These are phyloP conservation scores for Malthinus flaveolus DNA, from an alignment of 2,888 invertebrate genomes.

Conservation along the genomic window DNA sequence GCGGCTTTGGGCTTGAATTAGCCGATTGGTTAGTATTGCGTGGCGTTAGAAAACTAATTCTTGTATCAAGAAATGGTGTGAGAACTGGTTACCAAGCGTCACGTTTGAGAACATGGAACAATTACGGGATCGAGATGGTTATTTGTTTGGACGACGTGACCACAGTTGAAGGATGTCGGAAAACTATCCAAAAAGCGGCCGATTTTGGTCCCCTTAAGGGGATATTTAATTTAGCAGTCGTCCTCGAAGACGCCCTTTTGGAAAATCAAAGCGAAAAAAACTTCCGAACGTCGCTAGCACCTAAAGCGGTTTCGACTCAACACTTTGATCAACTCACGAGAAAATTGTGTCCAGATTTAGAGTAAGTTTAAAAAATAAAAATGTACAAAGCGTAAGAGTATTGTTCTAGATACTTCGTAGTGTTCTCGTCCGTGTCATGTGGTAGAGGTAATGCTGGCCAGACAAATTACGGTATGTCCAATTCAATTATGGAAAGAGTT, in stretches of 20 bases:
- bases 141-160: slow-evolving; percentile 51
- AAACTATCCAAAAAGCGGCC: no score
- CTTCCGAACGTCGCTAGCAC: no score
- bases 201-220: no score
- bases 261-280: slow-evolving; percentile 79
- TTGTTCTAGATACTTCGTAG: slow-evolving; percentile 76
- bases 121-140: slow-evolving; percentile 71
- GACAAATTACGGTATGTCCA: slow-evolving; percentile 86
- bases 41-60: slow-evolving; percentile 75
- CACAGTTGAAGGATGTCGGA: slow-evolving; percentile 13
- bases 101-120: slow-evolving; percentile 69
- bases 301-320: no score
- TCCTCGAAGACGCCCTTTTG: slow-evolving; percentile 74
- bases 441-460: slow-evolving; percentile 94
- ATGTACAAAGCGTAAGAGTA: no score
- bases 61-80: slow-evolving; percentile 80
- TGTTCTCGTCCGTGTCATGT: slow-evolving; percentile 89
- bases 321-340: no score
- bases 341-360: no score
- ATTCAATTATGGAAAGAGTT: slow-evolving; percentile 85
- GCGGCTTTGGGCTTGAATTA: slow-evolving; percentile 88
- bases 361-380: no score
- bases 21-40: slow-evolving; percentile 82
- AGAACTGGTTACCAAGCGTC: slow-evolving; percentile 80
- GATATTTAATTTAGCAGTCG: slow-evolving; percentile 89